Evolutionary conservation across 1,140 invertebrate species (phyloP).

Genomic region (Euura lappo): DNA sequence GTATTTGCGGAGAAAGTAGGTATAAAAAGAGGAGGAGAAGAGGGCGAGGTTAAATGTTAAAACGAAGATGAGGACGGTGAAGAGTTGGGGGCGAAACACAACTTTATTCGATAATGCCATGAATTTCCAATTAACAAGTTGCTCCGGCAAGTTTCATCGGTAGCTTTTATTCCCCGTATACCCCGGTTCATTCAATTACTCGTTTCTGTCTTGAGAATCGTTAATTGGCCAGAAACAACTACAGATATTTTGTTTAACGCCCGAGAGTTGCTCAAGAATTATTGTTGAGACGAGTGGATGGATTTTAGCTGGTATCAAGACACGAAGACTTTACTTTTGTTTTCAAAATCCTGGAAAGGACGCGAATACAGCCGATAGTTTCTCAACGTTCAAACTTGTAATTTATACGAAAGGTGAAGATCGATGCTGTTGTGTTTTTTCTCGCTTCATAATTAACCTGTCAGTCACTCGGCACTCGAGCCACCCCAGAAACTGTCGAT

Average conservation of each 20-base stretch:
- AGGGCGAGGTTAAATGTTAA: not conserved
- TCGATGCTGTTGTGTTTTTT: too few relatives aligned
- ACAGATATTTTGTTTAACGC: not conserved
- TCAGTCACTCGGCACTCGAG: too few relatives aligned
- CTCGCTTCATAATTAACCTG: too few relatives aligned
- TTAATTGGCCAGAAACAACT: not conserved
- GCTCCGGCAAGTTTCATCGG: constrained; percentile 34
- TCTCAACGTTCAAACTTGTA: too few relatives aligned
- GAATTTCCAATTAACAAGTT: constrained; percentile 55
- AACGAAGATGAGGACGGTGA: not conserved
- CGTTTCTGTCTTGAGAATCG: not conserved
- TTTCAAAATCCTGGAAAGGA: too few relatives aligned
- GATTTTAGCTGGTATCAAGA: not conserved
- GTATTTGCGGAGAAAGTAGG: too few relatives aligned
- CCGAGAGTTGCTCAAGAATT: too few relatives aligned
- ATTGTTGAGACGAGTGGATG: too few relatives aligned
- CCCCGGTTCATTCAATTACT: not conserved
- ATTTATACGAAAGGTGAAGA: too few relatives aligned
- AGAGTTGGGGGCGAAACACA: constrained; percentile 37
- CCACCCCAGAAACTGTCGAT: too few relatives aligned
- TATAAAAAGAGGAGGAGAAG: not conserved
- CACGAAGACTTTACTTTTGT: too few relatives aligned
- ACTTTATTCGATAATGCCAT: constrained; percentile 52
- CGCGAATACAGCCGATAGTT: too few relatives aligned
- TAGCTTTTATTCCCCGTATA: not conserved